A percentile compares a stretch with the other conserved stretches of the same genome.
Conservation (phyloP, 1,140 invertebrate genomes). For the Leptestheria dahalacensis region DNA sequence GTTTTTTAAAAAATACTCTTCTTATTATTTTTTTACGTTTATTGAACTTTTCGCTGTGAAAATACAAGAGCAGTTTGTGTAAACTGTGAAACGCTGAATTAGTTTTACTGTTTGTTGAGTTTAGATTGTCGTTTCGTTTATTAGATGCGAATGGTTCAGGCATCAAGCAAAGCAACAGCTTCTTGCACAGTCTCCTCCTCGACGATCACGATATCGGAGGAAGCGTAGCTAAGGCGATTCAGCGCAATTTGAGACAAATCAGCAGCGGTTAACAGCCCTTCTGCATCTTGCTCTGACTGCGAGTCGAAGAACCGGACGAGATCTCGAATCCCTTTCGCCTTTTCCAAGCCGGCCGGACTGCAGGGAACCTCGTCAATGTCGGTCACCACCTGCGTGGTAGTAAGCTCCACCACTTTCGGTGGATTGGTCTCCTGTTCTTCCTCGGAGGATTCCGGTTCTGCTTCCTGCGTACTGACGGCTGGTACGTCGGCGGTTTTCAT, state of each 20-base stretch:
- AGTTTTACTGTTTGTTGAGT: neutral
- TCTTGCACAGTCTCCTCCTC: neutral
- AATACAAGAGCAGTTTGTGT: neutral
- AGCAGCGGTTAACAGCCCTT: too few relatives aligned
- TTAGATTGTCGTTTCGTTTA: too few relatives aligned
- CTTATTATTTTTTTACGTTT: neutral
- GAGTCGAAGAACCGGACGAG: too few relatives aligned
- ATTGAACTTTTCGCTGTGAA: neutral
- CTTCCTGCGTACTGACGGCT: neutral
- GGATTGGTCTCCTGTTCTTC: neutral
- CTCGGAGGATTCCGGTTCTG: too few relatives aligned
- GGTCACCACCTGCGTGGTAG: too few relatives aligned
- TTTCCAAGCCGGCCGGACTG: too few relatives aligned
- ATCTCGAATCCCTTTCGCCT: neutral
- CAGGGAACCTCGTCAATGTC: too few relatives aligned
- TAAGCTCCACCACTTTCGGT: too few relatives aligned
- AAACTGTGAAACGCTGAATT: neutral
- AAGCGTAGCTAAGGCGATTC: neutral
- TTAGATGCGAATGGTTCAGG: too few relatives aligned
- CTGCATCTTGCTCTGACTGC: too few relatives aligned
- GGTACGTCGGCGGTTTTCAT: neutral
- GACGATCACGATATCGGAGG: neutral
- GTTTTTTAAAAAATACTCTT: neutral
- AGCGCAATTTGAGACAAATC: neutral
- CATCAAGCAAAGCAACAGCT: too few relatives aligned